Conservation (phyloP, 1,140 invertebrate species). For the Dendrolimus punctatus region DNA sequence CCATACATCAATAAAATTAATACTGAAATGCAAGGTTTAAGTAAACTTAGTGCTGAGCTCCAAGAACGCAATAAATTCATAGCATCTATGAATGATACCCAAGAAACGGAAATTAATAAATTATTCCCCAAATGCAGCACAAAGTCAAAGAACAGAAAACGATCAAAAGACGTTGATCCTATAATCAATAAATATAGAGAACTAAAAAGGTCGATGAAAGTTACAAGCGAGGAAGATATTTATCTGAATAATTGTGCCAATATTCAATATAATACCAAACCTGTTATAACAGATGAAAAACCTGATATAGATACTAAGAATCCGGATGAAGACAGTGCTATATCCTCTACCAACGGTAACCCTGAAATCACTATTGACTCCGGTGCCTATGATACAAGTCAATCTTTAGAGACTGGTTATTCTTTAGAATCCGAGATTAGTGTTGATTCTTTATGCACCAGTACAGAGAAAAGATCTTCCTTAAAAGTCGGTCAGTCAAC, state of each 20-base stretch:
- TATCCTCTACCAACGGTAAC: slow-evolving; percentile 65
- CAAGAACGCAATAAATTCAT: slow-evolving; percentile 63
- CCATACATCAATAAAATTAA: slow-evolving; percentile 73
- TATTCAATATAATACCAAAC: slow-evolving; percentile 57
- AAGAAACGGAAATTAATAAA: slow-evolving; percentile 60
- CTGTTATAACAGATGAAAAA: slow-evolving; percentile 44
- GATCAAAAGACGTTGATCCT: slow-evolving; percentile 61
- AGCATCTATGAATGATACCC: slow-evolving; percentile 54
- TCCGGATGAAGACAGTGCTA: slow-evolving; percentile 64
- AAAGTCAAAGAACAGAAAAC: slow-evolving; percentile 63
- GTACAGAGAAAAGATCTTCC: slow-evolving; percentile 65
- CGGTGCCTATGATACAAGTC: slow-evolving; percentile 61
- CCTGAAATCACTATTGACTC: slow-evolving; percentile 70
- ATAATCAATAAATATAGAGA: slow-evolving; percentile 66
- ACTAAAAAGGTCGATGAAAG: slow-evolving; percentile 61
- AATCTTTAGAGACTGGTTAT: slow-evolving; percentile 67
- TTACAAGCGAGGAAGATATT: slow-evolving; percentile 62
- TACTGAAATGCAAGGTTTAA: slow-evolving; percentile 72
- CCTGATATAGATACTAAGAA: slow-evolving; percentile 56
- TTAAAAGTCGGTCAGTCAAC: slow-evolving; percentile 69
- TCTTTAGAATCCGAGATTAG: slow-evolving; percentile 70
- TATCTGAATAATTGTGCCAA: slow-evolving; percentile 68
- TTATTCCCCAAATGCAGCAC: slow-evolving; percentile 62
- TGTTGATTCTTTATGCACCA: slow-evolving; percentile 63
- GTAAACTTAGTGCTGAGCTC: slow-evolving; percentile 73